These are phyloP conservation scores for Heliconius sara DNA, from an alignment of 2,888 invertebrate genomes.

Conservation along the genomic window DNA sequence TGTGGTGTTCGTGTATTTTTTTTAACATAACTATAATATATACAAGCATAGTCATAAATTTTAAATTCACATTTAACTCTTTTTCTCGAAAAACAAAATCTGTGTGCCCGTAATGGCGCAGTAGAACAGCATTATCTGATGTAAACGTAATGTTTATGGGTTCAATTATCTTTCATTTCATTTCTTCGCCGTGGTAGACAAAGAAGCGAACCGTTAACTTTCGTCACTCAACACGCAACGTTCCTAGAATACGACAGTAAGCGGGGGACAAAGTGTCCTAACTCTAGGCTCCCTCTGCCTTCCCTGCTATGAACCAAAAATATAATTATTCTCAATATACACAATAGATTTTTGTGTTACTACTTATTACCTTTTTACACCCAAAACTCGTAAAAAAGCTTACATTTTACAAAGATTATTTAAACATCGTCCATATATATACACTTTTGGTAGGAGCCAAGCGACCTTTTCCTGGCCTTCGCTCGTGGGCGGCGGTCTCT, in stretches of 20 bases:
- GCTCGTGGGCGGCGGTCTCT: slow-evolving; percentile 31
- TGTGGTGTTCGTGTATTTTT: too few relatives aligned
- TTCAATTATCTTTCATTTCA: background rate
- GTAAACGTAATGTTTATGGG: background rate
- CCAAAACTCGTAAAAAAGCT: background rate
- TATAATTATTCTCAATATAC: too few relatives aligned
- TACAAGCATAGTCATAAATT: too few relatives aligned
- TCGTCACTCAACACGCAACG: background rate
- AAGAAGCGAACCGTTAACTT: background rate
- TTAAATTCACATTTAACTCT: too few relatives aligned
- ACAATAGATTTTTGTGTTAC: too few relatives aligned
- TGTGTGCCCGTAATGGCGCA: background rate
- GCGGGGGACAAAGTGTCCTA: background rate
- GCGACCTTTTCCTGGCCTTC: slow-evolving; percentile 45
- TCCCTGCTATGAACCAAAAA: background rate
- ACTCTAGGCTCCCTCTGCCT: background rate
- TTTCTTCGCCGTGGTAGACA: background rate
- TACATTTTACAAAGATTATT: background rate
- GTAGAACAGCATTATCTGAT: background rate
- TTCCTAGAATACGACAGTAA: background rate
- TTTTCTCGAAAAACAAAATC: too few relatives aligned
- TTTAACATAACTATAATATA: too few relatives aligned
- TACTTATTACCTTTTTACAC: too few relatives aligned
- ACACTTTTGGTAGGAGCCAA: slow-evolving; percentile 25
- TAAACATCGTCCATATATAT: background rate